Conservation (phyloP, 1,140 invertebrate species). For the Aphidius gifuensis region DNA sequence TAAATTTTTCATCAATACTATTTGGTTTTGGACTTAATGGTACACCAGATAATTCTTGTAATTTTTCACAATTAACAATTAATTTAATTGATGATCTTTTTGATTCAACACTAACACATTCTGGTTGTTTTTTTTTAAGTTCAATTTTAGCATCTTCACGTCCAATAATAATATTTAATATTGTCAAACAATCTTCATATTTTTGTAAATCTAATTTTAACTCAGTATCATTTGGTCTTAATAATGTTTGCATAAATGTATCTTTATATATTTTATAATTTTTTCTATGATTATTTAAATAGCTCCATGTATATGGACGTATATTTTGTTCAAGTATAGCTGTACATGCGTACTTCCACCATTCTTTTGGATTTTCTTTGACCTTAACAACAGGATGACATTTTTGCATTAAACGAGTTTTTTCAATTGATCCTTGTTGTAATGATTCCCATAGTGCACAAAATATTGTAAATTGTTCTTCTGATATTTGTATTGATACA, state of each 20-base stretch:
- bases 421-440: constrained; percentile 66
- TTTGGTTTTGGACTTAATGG: constrained; percentile 23
- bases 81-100: constrained; percentile 31
- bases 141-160: constrained; percentile 64
- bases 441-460: constrained; percentile 66
- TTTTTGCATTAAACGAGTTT: constrained; percentile 35
- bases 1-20: constrained; percentile 28
- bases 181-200: constrained; percentile 70
- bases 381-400: constrained; percentile 53
- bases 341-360: constrained; percentile 79
- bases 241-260: constrained; percentile 69
- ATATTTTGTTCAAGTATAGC: constrained; percentile 71
- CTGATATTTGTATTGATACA: constrained; percentile 69
- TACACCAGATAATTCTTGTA: constrained; percentile 25
- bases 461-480: constrained; percentile 71
- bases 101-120: constrained; percentile 34
- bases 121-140: constrained; percentile 33
- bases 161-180: constrained; percentile 75
- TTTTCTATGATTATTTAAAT: constrained; percentile 67
- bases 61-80: constrained; percentile 32
- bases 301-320: constrained; percentile 70
- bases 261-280: constrained; percentile 72
- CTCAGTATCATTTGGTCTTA: constrained; percentile 70
- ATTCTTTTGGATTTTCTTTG: constrained; percentile 51
- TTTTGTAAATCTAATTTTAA: constrained; percentile 71